Conservation (phyloP, 30 jellyfish, hydroid and myxozoan genomes). For the Cassiopea xamachana region DNA sequence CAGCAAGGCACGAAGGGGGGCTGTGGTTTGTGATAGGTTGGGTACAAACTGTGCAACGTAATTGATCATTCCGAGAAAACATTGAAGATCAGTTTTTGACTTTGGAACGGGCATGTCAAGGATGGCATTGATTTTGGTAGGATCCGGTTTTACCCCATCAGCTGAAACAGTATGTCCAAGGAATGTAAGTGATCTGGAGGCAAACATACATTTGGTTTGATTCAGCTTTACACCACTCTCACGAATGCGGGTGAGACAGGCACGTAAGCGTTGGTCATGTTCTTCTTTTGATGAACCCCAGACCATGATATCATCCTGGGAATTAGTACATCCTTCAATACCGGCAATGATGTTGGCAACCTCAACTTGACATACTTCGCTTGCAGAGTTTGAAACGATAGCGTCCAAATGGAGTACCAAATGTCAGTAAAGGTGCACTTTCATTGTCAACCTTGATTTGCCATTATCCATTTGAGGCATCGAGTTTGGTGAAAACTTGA, state of each 20-base stretch:
- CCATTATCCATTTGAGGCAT: slow-evolving; percentile 25
- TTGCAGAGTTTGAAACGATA: slow-evolving; percentile 22
- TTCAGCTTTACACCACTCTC: slow-evolving; percentile 28
- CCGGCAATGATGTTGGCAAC: slow-evolving; percentile 7
- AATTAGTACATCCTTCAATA: neutral
- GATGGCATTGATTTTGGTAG: slow-evolving; percentile 43
- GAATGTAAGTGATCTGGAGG: slow-evolving; percentile 39
- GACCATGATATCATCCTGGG: slow-evolving; percentile 38
- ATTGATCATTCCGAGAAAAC: slow-evolving; percentile 31
- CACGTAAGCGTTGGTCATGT: slow-evolving; percentile 2
- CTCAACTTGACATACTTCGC: slow-evolving; percentile 32
- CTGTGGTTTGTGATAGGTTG: slow-evolving; percentile 32
- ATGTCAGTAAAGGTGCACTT: slow-evolving; percentile 34
- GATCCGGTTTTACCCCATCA: slow-evolving; percentile 67
- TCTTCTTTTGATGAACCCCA: slow-evolving; percentile 33
- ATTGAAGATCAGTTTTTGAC: neutral
- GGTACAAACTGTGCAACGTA: slow-evolving; percentile 16
- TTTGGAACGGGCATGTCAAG: neutral
- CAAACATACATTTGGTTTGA: slow-evolving; percentile 3
- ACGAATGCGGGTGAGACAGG: neutral
- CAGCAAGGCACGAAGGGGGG: neutral
- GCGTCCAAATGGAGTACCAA: slow-evolving; percentile 41
- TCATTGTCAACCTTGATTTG: slow-evolving; percentile 20
- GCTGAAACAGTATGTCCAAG: slow-evolving; percentile 49
- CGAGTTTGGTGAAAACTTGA: slow-evolving; percentile 22